phyloP scores from a whole-genome alignment of 2,113 vertebrate genomes.

The Spea multiplicata region DNA sequence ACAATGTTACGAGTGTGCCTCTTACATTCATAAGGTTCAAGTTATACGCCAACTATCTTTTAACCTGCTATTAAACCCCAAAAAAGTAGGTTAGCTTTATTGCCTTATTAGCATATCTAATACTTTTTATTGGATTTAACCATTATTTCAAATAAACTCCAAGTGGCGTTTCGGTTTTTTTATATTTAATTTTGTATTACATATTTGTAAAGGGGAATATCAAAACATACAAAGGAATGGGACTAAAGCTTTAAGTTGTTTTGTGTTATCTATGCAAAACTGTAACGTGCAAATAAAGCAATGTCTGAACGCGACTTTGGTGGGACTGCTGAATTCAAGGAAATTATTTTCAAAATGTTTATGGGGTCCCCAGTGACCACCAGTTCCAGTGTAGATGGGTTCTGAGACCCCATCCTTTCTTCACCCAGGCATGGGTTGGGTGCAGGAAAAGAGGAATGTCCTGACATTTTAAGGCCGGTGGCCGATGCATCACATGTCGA shows the following conservation, averaged over 20 bases:
- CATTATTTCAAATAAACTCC: constrained; percentile 17
- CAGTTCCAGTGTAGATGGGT: no score
- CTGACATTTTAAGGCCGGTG: no score
- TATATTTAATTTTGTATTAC: constrained; percentile 12
- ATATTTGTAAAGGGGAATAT: constrained; percentile 32
- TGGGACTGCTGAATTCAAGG: no score
- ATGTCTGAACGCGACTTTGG: background rate
- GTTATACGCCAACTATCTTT: constrained; percentile 4
- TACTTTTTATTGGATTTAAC: constrained; percentile 5
- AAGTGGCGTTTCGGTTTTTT: background rate
- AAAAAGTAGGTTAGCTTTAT: constrained; percentile 7
- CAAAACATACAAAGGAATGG: constrained; percentile 12
- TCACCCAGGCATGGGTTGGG: no score
- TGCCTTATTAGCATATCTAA: constrained; percentile 22
- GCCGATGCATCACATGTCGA: no score
- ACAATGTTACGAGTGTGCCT: constrained; percentile 2
- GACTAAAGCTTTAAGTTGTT: constrained; percentile 29
- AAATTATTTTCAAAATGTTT: no score
- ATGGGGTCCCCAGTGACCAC: no score
- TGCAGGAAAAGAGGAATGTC: no score
- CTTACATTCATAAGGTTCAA: background rate
- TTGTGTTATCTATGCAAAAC: constrained; percentile 35
- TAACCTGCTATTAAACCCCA: constrained; percentile 16
- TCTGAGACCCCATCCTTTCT: no score
- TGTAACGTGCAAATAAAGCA: constrained; percentile 29